Conservation (phyloP, 2,888 invertebrate species). For the Chrysolina oricalcia region DNA sequence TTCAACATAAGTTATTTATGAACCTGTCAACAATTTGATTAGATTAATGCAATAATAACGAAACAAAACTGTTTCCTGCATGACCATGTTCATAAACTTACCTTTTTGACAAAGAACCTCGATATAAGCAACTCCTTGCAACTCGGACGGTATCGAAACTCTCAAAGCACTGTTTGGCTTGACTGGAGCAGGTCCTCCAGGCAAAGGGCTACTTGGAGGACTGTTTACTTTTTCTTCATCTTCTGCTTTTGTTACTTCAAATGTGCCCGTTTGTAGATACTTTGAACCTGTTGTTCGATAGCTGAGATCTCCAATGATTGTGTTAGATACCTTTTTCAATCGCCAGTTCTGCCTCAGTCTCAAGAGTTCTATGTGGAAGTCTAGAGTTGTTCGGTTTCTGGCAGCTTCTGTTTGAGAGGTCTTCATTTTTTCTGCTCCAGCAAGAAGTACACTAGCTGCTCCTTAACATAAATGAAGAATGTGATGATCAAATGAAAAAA, state of each 20-base stretch:
- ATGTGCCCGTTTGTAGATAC: slow-evolving; percentile 88
- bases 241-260: slow-evolving; percentile 89
- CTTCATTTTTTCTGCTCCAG: slow-evolving; percentile 90
- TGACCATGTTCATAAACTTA: slow-evolving; percentile 57
- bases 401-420: slow-evolving; percentile 87
- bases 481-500: neutral
- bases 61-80: too few species aligned
- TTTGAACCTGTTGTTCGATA: slow-evolving; percentile 97
- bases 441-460: slow-evolving; percentile 87
- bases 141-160: slow-evolving; percentile 93
- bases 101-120: slow-evolving; percentile 96
- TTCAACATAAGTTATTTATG: too few species aligned
- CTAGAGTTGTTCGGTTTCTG: slow-evolving; percentile 84
- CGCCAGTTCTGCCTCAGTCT: slow-evolving; percentile 95
- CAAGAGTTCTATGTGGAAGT: slow-evolving; percentile 94
- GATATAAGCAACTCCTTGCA: slow-evolving; percentile 96
- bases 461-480: slow-evolving; percentile 48
- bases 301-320: slow-evolving; percentile 96
- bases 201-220: slow-evolving; percentile 72
- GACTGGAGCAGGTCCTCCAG: slow-evolving; percentile 71
- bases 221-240: slow-evolving; percentile 76
- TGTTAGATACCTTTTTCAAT: slow-evolving; percentile 95
- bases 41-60: too few species aligned
- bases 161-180: slow-evolving; percentile 85
- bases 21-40: too few species aligned